Percentiles rank a stretch among this genome's conserved stretches.
These are phyloP conservation scores for Plemyria rubiginata DNA, from an alignment of 2,888 invertebrate species.

Conservation along the genomic window DNA sequence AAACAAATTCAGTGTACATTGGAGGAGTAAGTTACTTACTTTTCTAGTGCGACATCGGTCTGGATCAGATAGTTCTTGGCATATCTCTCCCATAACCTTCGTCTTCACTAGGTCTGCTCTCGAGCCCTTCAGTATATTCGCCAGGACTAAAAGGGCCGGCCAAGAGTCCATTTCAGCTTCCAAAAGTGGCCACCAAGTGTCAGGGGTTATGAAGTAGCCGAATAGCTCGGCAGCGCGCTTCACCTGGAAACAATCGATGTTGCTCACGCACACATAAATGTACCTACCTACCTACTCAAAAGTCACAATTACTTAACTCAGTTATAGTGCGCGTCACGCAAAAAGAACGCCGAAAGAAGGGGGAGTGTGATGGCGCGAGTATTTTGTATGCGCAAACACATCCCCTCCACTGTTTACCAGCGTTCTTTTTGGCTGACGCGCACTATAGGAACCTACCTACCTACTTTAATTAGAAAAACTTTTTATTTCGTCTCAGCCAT, in stretches of 20 bases:
- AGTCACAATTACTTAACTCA: too few species aligned
- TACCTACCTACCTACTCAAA: too few species aligned
- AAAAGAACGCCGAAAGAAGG: too few species aligned
- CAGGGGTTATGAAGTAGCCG: conserved; percentile 90
- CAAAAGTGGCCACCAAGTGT: conserved; percentile 88
- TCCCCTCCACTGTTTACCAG: too few species aligned
- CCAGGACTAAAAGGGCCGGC: conserved; percentile 83
- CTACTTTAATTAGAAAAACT: too few species aligned
- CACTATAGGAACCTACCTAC: too few species aligned
- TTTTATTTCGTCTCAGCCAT: too few species aligned
- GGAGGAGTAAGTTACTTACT: too few species aligned
- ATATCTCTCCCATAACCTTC: conserved; percentile 82
- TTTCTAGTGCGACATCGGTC: conserved; percentile 86
- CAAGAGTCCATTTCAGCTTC: conserved; percentile 86
- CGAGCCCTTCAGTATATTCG: conserved; percentile 86
- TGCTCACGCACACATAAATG: background rate
- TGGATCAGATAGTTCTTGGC: conserved; percentile 83
- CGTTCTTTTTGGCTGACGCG: background rate
- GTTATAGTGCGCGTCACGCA: too few species aligned
- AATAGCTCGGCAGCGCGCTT: conserved; percentile 88
- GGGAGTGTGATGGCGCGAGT: too few species aligned
- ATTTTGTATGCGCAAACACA: too few species aligned
- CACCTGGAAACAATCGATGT: conserved; percentile 67
- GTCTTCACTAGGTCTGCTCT: conserved; percentile 63
- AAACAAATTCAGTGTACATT: too few species aligned